phyloP scores from a whole-genome alignment of 2,888 invertebrate species.

The Rhagonycha fulva region DNA sequence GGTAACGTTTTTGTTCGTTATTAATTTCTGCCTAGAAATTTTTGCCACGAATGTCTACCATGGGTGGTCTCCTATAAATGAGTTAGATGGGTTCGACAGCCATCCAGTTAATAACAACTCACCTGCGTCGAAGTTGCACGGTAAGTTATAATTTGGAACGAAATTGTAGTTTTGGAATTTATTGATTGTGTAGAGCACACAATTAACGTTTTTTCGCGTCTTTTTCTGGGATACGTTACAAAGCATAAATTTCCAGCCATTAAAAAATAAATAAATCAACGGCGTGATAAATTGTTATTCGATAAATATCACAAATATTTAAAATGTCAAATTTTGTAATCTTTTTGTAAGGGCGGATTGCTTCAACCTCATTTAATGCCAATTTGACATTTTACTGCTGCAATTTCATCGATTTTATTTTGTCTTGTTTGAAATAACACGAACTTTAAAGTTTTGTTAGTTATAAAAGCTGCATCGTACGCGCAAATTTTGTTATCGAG shows the following conservation, averaged over 20 bases:
- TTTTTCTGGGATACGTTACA: background rate
- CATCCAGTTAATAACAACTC: constrained; percentile 46
- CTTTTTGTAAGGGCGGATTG: background rate
- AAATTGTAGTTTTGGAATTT: background rate
- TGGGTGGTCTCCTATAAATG: constrained; percentile 43
- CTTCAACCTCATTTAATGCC: background rate
- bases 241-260: background rate
- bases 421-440: background rate
- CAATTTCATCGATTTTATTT: background rate
- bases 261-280: background rate
- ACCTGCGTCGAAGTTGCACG: constrained; percentile 47
- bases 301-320: background rate
- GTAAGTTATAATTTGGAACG: constrained; percentile 37
- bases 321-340: background rate
- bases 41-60: constrained; percentile 32
- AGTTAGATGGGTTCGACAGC: constrained; percentile 41
- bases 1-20: constrained; percentile 30
- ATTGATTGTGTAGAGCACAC: background rate
- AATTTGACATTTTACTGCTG: background rate
- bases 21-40: constrained; percentile 33
- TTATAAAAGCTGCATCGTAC: background rate
- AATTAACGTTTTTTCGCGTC: background rate
- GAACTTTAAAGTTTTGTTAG: background rate
- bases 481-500: background rate
- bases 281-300: background rate